A percentile compares a stretch with the other conserved stretches of the same genome.
phyloP scores from a whole-genome alignment of 2,888 invertebrate genomes.

The Tridacna crocea region DNA sequence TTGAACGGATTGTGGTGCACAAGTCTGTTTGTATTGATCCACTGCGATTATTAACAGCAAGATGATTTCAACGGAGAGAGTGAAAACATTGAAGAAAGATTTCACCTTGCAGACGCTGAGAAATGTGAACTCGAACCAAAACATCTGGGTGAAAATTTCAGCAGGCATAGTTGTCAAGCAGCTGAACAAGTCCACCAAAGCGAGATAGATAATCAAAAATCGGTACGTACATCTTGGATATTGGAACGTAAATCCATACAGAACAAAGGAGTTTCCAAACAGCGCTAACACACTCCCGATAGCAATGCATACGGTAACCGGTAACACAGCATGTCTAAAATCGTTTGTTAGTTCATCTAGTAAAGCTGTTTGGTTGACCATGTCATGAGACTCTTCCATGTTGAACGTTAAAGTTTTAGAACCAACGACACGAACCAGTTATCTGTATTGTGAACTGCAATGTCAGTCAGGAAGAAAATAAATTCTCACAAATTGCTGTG shows the following conservation, averaged over 20 bases:
- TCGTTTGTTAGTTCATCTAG: not conserved
- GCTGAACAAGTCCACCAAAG: not conserved
- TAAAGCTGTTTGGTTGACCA: too few species aligned
- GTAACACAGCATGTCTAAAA: not conserved
- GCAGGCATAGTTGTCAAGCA: conserved; percentile 2
- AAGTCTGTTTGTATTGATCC: conserved; percentile 2
- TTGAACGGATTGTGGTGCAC: not conserved
- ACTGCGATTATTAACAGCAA: not conserved
- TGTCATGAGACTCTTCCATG: too few species aligned
- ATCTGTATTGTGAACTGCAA: too few species aligned
- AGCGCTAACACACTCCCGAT: not conserved
- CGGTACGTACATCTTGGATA: not conserved
- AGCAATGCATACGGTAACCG: not conserved
- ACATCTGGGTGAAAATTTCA: not conserved
- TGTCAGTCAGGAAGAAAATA: too few species aligned
- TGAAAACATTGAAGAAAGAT: not conserved
- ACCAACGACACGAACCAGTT: too few species aligned
- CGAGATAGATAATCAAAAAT: not conserved
- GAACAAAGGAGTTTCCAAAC: not conserved
- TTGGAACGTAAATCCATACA: not conserved
- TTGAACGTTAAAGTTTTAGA: too few species aligned
- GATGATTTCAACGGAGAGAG: not conserved
- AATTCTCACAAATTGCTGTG: too few species aligned
- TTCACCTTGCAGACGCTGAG: not conserved
- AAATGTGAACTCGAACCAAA: not conserved